Evolutionary conservation across 2,797 vertebrate genomes (phyloP), one percentile per base, ranked within the genome.

Genomic region (Lepus oiostolus): DNA sequence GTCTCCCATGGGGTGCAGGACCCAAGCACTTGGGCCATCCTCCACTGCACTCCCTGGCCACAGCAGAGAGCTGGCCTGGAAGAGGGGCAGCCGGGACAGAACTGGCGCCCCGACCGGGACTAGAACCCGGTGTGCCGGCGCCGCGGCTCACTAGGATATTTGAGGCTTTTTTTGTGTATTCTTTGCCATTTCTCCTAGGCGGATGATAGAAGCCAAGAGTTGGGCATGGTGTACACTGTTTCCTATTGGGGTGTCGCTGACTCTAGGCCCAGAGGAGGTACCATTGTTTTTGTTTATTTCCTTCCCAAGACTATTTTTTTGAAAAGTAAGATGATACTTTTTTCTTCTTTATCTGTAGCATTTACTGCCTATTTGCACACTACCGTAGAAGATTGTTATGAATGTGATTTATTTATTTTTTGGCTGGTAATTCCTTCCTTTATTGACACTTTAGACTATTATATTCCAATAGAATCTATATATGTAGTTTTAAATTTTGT

Each of bases 391-490:
- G 35, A 84, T 42, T 74, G 2, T 62, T 71, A 4, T 74, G 62
- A 67, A 42, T 7, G 68, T 84, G n/a, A 30, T 47, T 74, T 74
- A 60, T 50, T 90, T 71, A 42, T 60, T 86, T 80, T 88, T 92
- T 54, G 22, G 35, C 65, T 82, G 30, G 7, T 85, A 81, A 50
- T 83, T 95, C 14, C 58, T 88, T 92, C 28, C 11, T 85, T 85
- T 89, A 85, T 3, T 42, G 35, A 14, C 38, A 62, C 21, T 87
- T 35, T 87, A 71, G 70, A 58, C 28, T 13, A 72, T 30, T 35
- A 21, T 14, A 74, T 6, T 81, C 22, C 2, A 75, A 8, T 50
- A 75, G 54, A 91, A 93, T 30, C n/a, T 32, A 50, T 28, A 84
- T 58, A 47, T n/a, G 9, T 74, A 67, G 84, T 79, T 83, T 50